phyloP scores from a whole-genome alignment of 1,140 invertebrate species.

The Ganaspis sp. region DNA sequence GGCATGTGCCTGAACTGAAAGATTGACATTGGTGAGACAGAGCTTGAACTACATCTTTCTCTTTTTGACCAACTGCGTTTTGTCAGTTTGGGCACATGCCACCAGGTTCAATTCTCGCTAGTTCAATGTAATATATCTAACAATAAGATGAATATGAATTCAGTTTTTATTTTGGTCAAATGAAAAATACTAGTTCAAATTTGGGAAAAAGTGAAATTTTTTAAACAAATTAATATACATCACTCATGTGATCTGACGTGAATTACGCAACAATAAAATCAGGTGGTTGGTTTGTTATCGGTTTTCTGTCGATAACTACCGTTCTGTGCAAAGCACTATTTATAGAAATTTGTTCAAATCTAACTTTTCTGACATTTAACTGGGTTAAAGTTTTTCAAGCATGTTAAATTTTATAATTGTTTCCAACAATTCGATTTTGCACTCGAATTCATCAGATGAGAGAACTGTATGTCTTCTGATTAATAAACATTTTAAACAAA shows the following conservation, averaged over 20 bases:
- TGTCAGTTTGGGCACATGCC: no score
- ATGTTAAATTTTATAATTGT: not conserved
- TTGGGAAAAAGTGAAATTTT: not conserved
- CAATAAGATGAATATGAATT: no score
- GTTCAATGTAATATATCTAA: no score
- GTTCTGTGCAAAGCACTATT: not conserved
- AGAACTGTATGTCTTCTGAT: not conserved
- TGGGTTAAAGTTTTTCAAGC: constrained; percentile 3
- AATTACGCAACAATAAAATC: constrained; percentile 19
- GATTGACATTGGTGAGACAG: no score
- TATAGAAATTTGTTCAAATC: constrained; percentile 14
- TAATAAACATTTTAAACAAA: no score
- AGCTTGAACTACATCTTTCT: no score
- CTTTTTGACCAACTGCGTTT: no score
- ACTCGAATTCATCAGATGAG: not conserved
- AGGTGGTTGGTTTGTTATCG: not conserved
- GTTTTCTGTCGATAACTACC: constrained; percentile 21
- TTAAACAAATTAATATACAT: not conserved
- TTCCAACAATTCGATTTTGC: not conserved
- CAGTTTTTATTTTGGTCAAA: no score
- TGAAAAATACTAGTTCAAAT: no score
- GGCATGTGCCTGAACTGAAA: no score
- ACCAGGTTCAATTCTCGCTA: no score
- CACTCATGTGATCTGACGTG: not conserved
- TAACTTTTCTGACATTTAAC: not conserved